A percentile compares a stretch with the other conserved stretches of the same genome.
phyloP scores from a whole-genome alignment of 2,113 vertebrate species.

The Tiliqua scincoides region DNA sequence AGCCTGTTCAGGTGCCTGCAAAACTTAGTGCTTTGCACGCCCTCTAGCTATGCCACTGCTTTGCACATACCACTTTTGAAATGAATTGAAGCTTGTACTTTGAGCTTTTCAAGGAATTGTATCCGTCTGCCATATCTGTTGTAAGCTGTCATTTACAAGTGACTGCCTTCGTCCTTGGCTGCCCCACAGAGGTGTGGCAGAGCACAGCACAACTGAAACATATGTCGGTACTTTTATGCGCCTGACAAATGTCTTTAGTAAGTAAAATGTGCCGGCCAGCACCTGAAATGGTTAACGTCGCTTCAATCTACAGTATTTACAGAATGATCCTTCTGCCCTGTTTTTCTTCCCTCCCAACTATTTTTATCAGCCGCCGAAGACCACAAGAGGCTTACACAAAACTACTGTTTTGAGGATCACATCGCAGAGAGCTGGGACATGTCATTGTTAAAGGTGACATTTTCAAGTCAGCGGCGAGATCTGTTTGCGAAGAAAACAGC shows the following conservation, averaged over 20 bases:
- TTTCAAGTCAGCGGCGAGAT: conserved; percentile 55
- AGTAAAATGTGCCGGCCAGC: conserved; percentile 33
- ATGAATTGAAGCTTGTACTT: conserved; percentile 17
- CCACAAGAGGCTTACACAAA: conserved; percentile 26
- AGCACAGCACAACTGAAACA: neutral
- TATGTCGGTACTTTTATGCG: neutral
- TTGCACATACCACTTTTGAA: conserved; percentile 24
- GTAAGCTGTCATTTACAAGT: conserved; percentile 58
- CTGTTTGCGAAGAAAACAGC: conserved; percentile 62
- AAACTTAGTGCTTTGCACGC: too few relatives aligned
- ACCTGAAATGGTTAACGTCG: conserved; percentile 69
- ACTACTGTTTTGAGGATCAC: conserved; percentile 37
- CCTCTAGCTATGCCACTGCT: too few relatives aligned
- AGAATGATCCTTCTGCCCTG: conserved; percentile 43
- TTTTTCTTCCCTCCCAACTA: conserved; percentile 5
- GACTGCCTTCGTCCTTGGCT: conserved; percentile 15
- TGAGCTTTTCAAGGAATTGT: conserved; percentile 58
- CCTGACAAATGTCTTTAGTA: conserved; percentile 40
- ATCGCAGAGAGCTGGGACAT: conserved; percentile 34
- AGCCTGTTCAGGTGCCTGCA: too few relatives aligned
- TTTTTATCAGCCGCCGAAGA: conserved; percentile 51
- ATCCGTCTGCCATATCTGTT: conserved; percentile 62
- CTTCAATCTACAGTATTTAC: conserved; percentile 63
- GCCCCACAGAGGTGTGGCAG: conserved; percentile 10
- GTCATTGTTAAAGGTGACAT: conserved; percentile 54